Evolutionary conservation across 2,797 vertebrate genomes (phyloP), one percentile per base, ranked within the genome.

Genomic region (Margarornis squamiger): DNA sequence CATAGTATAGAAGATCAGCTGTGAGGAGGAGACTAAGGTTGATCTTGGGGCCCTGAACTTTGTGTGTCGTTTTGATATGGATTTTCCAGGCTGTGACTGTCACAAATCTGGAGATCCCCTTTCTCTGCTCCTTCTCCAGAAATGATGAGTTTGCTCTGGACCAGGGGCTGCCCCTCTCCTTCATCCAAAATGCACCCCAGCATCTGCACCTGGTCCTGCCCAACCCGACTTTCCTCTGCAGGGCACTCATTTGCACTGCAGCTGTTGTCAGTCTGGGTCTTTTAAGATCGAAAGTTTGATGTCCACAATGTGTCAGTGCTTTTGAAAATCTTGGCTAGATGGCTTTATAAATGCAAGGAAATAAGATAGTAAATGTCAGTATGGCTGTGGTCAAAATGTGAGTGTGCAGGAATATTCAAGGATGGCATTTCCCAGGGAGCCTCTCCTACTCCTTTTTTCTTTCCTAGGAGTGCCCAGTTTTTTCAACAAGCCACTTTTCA

Each of bases 361-460:
- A 83, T 83, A 72, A 90, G 95, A 95, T 55, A 57, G 70, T 85
- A 77, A 93, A 92, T 85, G 93, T 90, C 90, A 90, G 7, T 62
- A 68, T 65, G 67, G 81, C 71, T 80, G 3, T 58, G 62, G 72
- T 9, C 7, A 86, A 92, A 92, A 93, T 83, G 58, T 68, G 95
- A 45, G 45, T 80, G 66, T 48, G 91, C 29, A 41, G 86, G 76
- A 67, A 57, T 89, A 74, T 87, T 87, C 61, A 82, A 91, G 86
- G 94, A 67, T 93, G 63, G 68, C 75, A 92, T 96, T 95, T 95
- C 88, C 46, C 78, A 57, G 59, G 70, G 79, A 97, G 63, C 85
- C 71, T 94, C 59, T 87, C 55, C 4, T 36, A 8, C 45, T 86
- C 66, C 61, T 90, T 89, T 89, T 41, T 85, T 65, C 83, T 84